phyloP scores from a whole-genome alignment of 2,113 vertebrate species.

The Alligator mississippiensis region DNA sequence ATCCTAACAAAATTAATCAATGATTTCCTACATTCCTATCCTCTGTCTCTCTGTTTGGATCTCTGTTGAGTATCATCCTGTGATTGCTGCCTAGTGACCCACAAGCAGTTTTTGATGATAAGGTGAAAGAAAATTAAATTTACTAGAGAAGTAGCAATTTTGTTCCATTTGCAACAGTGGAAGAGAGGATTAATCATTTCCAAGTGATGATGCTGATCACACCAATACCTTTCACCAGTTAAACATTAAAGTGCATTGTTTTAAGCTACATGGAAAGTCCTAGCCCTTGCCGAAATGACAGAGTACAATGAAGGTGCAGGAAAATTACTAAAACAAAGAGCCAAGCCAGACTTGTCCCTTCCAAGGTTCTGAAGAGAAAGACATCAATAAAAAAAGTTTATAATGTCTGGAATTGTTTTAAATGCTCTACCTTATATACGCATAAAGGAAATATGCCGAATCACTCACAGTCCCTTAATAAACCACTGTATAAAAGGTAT shows the following conservation, averaged over 20 bases:
- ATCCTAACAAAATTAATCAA: neutral
- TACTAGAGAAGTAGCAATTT: slow-evolving; percentile 8
- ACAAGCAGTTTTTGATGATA: neutral
- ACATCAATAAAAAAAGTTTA: neutral
- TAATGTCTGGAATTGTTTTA: slow-evolving; percentile 4
- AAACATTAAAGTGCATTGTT: neutral
- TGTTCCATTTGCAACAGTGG: neutral
- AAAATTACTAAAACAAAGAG: neutral
- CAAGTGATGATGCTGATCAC: neutral
- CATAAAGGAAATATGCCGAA: slow-evolving; percentile 54
- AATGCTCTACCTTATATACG: neutral
- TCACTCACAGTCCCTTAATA: slow-evolving; percentile 35
- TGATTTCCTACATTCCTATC: neutral
- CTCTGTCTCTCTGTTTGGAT: neutral
- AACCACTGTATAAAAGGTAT: slow-evolving; percentile 23
- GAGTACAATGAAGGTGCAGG: neutral
- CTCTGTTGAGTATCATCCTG: neutral
- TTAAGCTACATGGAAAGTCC: neutral
- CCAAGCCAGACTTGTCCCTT: neutral
- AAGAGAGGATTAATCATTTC: neutral
- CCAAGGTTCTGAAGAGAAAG: neutral
- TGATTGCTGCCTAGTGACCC: neutral
- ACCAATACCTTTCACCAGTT: neutral
- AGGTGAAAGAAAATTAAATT: neutral
- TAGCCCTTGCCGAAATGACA: neutral